Evolutionary conservation across 1,140 invertebrate species (phyloP).

Genomic region (Drosophila leontia): DNA sequence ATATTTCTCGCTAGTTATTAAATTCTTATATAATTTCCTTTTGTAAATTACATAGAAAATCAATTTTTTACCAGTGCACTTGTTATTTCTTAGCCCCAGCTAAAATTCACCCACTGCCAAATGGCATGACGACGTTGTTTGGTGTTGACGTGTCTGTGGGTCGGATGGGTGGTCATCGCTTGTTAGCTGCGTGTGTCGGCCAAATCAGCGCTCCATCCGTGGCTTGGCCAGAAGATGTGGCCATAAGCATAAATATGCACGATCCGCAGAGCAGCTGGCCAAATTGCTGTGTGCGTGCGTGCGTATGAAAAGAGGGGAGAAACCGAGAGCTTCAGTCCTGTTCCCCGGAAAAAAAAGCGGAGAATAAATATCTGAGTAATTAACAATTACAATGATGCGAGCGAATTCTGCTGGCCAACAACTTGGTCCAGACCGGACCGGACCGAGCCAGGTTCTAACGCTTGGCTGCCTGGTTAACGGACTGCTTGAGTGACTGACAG

Average conservation of each 20-base stretch:
- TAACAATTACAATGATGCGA: conserved; percentile 81
- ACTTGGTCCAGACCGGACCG: conserved; percentile 8
- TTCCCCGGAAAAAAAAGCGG: conserved; percentile 1
- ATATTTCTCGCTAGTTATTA: background rate
- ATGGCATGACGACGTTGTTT: conserved; percentile 74
- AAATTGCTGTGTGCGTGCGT: conserved; percentile 60
- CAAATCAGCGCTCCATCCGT: conserved; percentile 70
- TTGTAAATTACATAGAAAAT: background rate
- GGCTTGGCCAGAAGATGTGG: conserved; percentile 52
- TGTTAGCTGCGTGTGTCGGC: conserved; percentile 63
- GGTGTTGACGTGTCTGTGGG: conserved; percentile 61
- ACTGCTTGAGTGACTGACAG: conserved; percentile 76
- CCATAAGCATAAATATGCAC: conserved; percentile 76
- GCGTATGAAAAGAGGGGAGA: conserved; percentile 14
- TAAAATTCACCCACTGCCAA: conserved; percentile 39
- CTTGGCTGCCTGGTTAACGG: conserved; percentile 67
- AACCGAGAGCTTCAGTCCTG: background rate
- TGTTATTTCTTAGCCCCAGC: background rate
- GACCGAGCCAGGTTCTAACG: conserved; percentile 32
- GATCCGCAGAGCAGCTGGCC: conserved; percentile 60
- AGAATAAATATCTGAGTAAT: conserved; percentile 70
- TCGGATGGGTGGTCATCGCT: conserved; percentile 41
- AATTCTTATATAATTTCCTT: background rate
- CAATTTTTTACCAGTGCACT: background rate
- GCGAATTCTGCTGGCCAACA: conserved; percentile 36